Percentiles rank a stretch among this genome's conserved stretches.
These are phyloP conservation scores for Ostrea edulis DNA, from an alignment of 1,140 invertebrate species.

Conservation along the genomic window DNA sequence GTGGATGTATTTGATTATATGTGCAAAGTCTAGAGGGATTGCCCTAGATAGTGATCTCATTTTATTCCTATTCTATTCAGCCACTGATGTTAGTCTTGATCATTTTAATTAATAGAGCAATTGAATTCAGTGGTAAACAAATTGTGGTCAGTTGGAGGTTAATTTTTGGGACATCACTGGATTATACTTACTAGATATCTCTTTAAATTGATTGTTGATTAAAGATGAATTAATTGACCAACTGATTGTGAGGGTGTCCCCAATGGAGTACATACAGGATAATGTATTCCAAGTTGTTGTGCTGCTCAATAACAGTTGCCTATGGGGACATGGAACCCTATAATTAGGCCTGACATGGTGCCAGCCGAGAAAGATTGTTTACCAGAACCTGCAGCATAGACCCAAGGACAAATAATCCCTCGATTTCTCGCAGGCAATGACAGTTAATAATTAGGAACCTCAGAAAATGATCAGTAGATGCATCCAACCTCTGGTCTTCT, in stretches of 20 bases:
- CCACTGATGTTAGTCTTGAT: neutral
- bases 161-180: neutral
- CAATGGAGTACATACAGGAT: neutral
- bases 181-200: neutral
- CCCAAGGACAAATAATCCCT: neutral
- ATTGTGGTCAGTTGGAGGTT: neutral
- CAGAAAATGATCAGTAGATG: neutral
- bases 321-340: neutral
- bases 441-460: neutral
- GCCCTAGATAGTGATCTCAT: neutral
- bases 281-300: constrained; percentile 17
- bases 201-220: neutral
- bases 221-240: constrained; percentile 10
- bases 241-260: neutral
- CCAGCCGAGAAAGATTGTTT: neutral
- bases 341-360: neutral
- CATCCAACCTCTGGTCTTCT: neutral
- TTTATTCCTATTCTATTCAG: neutral
- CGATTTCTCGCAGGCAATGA: neutral
- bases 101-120: neutral
- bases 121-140: neutral
- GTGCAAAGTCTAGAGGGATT: neutral
- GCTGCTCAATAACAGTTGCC: constrained; percentile 7
- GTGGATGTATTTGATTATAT: neutral
- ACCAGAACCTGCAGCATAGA: neutral